Evolutionary conservation across 2,113 vertebrate genomes (phyloP).

Genomic region (Atlantisia rogersi): DNA sequence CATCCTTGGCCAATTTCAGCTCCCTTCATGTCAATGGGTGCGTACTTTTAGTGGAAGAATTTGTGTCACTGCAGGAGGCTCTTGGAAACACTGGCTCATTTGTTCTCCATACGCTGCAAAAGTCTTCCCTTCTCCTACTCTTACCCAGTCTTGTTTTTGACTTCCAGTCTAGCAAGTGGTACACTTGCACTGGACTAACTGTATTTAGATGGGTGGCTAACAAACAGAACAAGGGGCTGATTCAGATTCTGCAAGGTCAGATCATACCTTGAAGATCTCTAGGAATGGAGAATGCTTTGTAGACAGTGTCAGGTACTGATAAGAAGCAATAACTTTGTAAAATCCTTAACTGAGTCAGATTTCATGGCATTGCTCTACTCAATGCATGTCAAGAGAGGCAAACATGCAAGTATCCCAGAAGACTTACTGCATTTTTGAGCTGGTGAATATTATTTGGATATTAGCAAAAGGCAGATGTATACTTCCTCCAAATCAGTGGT

Average conservation of each 20-base stretch:
- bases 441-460: not conserved
- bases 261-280: not conserved
- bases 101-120: not conserved
- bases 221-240: not conserved
- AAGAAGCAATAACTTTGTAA: not conserved
- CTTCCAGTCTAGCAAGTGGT: not conserved
- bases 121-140: not conserved
- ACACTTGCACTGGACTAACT: not conserved
- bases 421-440: not conserved
- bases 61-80: not conserved
- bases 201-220: not conserved
- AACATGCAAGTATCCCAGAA: not conserved
- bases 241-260: not conserved
- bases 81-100: not conserved
- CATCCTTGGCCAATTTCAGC: not conserved
- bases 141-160: not conserved
- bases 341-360: not conserved
- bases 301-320: not conserved
- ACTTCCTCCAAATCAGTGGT: not conserved
- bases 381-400: not conserved
- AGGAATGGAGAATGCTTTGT: not conserved
- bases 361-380: not conserved
- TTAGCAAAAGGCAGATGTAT: not conserved
- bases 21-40: fast-evolving
- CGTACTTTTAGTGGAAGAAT: not conserved